Conservation (phyloP, 2,113 vertebrate species). For the Danio rerio region DNA sequence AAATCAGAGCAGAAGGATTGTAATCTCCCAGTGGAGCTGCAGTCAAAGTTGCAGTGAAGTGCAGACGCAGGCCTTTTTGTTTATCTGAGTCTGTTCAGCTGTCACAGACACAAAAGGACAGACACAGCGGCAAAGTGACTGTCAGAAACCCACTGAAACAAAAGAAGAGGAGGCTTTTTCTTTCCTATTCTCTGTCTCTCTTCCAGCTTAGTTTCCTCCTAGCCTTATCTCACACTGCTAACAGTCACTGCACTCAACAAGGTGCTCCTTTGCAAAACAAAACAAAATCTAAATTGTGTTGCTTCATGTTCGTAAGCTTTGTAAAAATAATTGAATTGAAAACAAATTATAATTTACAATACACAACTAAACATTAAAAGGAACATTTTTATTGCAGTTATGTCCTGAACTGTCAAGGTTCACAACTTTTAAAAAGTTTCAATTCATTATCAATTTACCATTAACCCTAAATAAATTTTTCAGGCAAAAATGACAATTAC, state of each 20-base stretch:
- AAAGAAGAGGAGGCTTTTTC: slow-evolving; percentile 26
- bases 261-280: slow-evolving; percentile 2
- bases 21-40: slow-evolving; percentile 37
- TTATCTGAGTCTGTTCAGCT: slow-evolving; percentile 43
- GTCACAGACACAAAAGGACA: slow-evolving; percentile 30
- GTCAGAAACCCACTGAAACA: slow-evolving; percentile 40
- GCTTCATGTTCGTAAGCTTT: neutral
- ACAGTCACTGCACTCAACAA: slow-evolving; percentile 14
- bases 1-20: slow-evolving; percentile 5
- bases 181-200: neutral
- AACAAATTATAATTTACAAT: neutral
- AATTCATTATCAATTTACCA: too few relatives aligned
- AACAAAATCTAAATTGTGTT: slow-evolving; percentile 4
- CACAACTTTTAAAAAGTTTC: too few relatives aligned
- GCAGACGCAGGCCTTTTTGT: slow-evolving; percentile 43
- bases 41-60: slow-evolving; percentile 31
- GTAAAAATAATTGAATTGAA: neutral
- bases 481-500: too few relatives aligned
- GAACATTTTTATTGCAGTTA: neutral
- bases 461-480: too few relatives aligned
- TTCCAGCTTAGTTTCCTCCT: too few relatives aligned
- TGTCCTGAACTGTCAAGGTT: neutral
- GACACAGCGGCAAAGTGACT: slow-evolving; percentile 37
- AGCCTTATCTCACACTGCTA: slow-evolving; percentile 14
- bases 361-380: slow-evolving; percentile 8